A percentile compares a stretch with the other conserved stretches of the same genome.
Conservation (phyloP, 2,113 vertebrate genomes). For the Tupaia chinensis region DNA sequence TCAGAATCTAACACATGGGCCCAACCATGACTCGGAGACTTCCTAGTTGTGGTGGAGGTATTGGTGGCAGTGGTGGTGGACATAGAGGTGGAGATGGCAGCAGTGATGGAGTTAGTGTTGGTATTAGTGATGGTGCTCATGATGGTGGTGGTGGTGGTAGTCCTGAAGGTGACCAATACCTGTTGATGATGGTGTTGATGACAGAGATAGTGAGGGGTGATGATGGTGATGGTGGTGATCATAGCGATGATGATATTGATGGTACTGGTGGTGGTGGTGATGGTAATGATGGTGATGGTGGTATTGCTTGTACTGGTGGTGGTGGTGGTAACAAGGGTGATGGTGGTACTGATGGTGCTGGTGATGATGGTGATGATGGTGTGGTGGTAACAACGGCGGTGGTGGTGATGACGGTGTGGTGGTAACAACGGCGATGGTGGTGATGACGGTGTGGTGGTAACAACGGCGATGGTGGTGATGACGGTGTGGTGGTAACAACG, state of each 20-base stretch:
- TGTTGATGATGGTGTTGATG: neutral
- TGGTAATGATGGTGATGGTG: neutral
- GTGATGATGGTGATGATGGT: rapidly evolving
- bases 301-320: neutral
- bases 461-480: too few relatives aligned
- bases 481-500: too few relatives aligned
- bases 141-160: neutral
- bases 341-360: neutral
- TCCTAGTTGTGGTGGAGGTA: too few relatives aligned
- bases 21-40: rapidly evolving
- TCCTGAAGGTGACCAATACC: too few relatives aligned
- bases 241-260: neutral
- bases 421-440: too few relatives aligned
- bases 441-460: too few relatives aligned
- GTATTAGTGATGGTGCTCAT: rapidly evolving
- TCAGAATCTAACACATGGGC: too few relatives aligned
- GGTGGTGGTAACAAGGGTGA: rapidly evolving
- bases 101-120: too few relatives aligned
- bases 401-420: rapidly evolving
- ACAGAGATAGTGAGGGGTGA: neutral
- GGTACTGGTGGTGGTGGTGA: neutral
- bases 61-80: neutral
- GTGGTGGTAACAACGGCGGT: neutral
- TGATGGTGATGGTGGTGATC: rapidly evolving
- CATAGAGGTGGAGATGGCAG: neutral